phyloP scores from a whole-genome alignment of 1,140 invertebrate species.

The Dysdera silvatica region DNA sequence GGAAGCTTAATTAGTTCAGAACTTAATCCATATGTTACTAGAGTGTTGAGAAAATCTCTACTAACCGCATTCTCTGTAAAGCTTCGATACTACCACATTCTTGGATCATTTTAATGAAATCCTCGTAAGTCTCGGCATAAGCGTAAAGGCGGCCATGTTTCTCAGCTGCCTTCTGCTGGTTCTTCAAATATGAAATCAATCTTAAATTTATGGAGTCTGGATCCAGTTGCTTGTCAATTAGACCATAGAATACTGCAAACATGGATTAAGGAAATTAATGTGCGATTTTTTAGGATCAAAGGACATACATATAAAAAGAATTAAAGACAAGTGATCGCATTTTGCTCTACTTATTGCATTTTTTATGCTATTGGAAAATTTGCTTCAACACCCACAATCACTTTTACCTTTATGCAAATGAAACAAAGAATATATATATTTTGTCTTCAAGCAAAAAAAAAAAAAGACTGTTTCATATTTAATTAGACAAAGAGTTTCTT shows the following conservation, averaged over 20 bases:
- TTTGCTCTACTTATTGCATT: too few species aligned
- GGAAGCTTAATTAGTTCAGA: too few species aligned
- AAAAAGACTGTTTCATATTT: too few species aligned
- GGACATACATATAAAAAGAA: neutral
- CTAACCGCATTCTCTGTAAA: slow-evolving; percentile 70
- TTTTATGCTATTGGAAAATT: too few species aligned
- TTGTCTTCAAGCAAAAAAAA: too few species aligned
- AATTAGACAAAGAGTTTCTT: too few species aligned
- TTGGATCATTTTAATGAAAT: slow-evolving; percentile 77
- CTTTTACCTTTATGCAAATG: too few species aligned
- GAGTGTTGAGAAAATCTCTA: too few species aligned
- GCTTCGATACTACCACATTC: slow-evolving; percentile 69
- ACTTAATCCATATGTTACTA: too few species aligned
- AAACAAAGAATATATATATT: too few species aligned
- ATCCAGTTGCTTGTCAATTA: slow-evolving; percentile 73
- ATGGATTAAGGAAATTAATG: neutral
- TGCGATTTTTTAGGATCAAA: neutral
- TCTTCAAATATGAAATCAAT: slow-evolving; percentile 70
- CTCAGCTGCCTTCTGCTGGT: slow-evolving; percentile 60
- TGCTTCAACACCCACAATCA: too few species aligned
- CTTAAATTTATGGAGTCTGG: slow-evolving; percentile 86
- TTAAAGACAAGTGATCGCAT: neutral
- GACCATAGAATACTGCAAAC: slow-evolving; percentile 66
- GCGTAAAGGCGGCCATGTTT: slow-evolving; percentile 73
- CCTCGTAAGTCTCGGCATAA: slow-evolving; percentile 80